These are phyloP conservation scores for Cyaniris semiargus DNA, from an alignment of 2,888 invertebrate genomes.

Conservation along the genomic window DNA sequence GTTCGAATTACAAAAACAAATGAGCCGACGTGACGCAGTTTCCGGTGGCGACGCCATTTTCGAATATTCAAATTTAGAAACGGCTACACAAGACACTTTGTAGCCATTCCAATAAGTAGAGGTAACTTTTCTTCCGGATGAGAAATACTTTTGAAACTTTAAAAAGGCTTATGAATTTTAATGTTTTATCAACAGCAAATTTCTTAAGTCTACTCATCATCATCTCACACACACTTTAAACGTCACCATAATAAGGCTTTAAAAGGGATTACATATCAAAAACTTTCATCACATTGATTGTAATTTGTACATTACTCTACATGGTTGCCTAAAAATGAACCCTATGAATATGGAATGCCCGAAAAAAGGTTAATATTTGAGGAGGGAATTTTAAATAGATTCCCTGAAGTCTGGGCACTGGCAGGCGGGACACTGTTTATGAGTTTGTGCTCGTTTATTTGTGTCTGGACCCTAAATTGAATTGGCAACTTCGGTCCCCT, in stretches of 20 bases:
- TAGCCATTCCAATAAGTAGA: constrained; percentile 32
- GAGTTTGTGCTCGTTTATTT: constrained; percentile 60
- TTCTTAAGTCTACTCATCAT: too few relatives aligned
- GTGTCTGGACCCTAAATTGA: constrained; percentile 72
- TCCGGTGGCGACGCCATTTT: constrained; percentile 71
- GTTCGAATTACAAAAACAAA: constrained; percentile 77
- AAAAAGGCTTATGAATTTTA: not conserved
- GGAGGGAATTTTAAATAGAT: constrained; percentile 58
- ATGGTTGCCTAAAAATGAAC: constrained; percentile 11
- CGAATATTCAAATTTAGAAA: constrained; percentile 45
- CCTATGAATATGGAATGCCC: constrained; percentile 45
- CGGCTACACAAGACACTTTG: constrained; percentile 28
- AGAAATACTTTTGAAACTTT: not conserved
- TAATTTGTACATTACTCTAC: too few relatives aligned
- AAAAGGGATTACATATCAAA: too few relatives aligned
- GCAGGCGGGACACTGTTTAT: constrained; percentile 58
- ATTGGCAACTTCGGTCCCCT: constrained; percentile 52
- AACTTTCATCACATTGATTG: too few relatives aligned
- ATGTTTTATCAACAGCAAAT: not conserved
- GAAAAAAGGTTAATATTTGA: constrained; percentile 64
- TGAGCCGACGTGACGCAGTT: constrained; percentile 71
- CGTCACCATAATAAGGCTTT: too few relatives aligned
- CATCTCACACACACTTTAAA: too few relatives aligned
- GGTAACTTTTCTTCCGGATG: not conserved
- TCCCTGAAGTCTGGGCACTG: constrained; percentile 60